Conservation (phyloP, 2,888 invertebrate genomes). For the Gerris lacustris region DNA sequence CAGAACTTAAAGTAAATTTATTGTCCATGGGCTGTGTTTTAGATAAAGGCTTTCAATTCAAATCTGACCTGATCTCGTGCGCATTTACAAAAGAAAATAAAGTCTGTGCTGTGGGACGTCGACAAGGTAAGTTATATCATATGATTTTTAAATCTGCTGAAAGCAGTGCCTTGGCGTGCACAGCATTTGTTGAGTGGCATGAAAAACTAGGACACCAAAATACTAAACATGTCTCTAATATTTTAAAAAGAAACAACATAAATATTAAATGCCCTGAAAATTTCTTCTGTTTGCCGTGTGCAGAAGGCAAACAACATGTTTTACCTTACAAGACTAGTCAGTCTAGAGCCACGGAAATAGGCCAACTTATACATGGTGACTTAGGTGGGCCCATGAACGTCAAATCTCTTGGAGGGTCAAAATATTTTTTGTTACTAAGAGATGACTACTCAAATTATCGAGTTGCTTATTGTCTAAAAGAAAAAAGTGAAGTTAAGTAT, state of each 20-base stretch:
- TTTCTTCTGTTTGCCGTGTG: slow-evolving; percentile 12
- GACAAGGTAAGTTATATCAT: neutral
- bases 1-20: neutral
- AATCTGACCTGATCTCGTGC: neutral
- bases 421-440: slow-evolving; percentile 9
- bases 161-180: neutral
- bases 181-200: neutral
- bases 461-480: slow-evolving; percentile 29
- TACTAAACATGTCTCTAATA: neutral
- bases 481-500: slow-evolving; percentile 13
- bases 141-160: neutral
- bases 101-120: neutral
- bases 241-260: neutral
- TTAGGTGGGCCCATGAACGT: slow-evolving; percentile 31
- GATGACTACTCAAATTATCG: slow-evolving; percentile 26
- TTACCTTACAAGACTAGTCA: slow-evolving; percentile 12
- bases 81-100: neutral
- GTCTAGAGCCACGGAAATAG: neutral
- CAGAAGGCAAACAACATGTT: slow-evolving; percentile 9
- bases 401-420: slow-evolving; percentile 27
- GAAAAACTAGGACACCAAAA: slow-evolving; percentile 10
- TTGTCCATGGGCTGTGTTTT: neutral
- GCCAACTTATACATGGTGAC: slow-evolving; percentile 26
- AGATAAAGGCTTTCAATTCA: neutral
- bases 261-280: neutral